Base-by-base conservation (phyloP, 2,888 invertebrate species). In the Bombylius major region DNA sequence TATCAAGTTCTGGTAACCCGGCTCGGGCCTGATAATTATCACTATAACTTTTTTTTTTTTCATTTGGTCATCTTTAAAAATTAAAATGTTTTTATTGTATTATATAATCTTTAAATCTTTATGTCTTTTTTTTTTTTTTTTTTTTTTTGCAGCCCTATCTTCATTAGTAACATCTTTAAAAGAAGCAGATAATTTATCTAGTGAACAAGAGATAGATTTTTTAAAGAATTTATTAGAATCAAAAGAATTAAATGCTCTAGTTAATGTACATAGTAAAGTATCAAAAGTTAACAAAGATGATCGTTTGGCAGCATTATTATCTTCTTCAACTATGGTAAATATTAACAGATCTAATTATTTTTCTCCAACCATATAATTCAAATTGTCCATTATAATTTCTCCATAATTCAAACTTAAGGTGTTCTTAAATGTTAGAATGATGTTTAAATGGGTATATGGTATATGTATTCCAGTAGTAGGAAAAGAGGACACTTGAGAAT, bases 181-280 rank as follows among this genome's bases (percentile, higher is more conserved):
- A 73, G 88, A 90, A 72, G 85, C 87, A 47, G 84, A 84, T 65
- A 79, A 82, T 55, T 75, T 86, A 45, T 81, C 82, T 58, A 86
- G 86, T 60, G 90, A 91, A 64, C 89, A 91, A 73, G 93, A 93
- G 76, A 81, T 91, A 60, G 86, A 85, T 50, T 93, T 93, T 70
- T 78, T 93, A 12, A 88, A 85, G 73, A 87, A 87, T 62, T 76
- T 93, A 52, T 77, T 94, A 51, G 88, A 88, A 70, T 91, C 90
- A 7, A 89, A 87, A 72, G 89, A 92, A 70, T 79, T 94, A 3
- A 88, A 92, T 75, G 92, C 93, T 42, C 77, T 94, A 63, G 90
- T 93, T 36, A 89, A 90, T 76, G 91, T 92, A 58, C 92, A 93
- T 72, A 91, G 91, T 70, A 89, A 89, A 75, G 90, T 91, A 65